A percentile compares a stretch with the other conserved stretches of the same genome.
Evolutionary conservation across 2,113 vertebrate species (phyloP).

Genomic region (Larimichthys polyactis): DNA sequence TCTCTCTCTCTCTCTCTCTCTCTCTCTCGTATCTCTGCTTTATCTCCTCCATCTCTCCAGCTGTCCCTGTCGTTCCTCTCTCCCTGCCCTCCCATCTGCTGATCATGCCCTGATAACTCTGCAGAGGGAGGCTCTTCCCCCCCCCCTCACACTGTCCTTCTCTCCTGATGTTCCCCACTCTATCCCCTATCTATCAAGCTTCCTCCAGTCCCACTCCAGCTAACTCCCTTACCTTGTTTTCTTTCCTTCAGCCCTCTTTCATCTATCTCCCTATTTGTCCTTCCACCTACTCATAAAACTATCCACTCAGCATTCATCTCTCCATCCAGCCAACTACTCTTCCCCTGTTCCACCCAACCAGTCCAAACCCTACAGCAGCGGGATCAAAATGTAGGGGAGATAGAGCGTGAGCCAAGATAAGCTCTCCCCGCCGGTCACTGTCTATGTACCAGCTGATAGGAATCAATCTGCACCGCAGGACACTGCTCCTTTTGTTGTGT

Average conservation of each 20-base stretch:
- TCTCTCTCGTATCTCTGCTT: slow-evolving; percentile 48
- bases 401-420: slow-evolving; percentile 77
- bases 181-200: slow-evolving; percentile 53
- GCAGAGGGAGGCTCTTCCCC: slow-evolving; percentile 54
- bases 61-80: slow-evolving; percentile 66
- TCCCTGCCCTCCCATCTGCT: slow-evolving; percentile 80
- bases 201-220: slow-evolving; percentile 14
- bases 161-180: slow-evolving; percentile 54
- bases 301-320: slow-evolving; percentile 35
- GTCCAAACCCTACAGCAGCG: slow-evolving; percentile 65
- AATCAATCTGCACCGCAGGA: slow-evolving; percentile 78
- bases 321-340: slow-evolving; percentile 45
- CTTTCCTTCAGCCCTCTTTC: slow-evolving; percentile 22
- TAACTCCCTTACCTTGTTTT: not conserved
- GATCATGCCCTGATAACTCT: slow-evolving; percentile 74
- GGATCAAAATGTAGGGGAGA: slow-evolving; percentile 74
- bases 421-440: slow-evolving; percentile 76
- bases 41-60: slow-evolving; percentile 74
- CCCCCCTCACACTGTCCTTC: slow-evolving; percentile 29
- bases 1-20: slow-evolving; percentile 37
- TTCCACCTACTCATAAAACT: slow-evolving; percentile 33
- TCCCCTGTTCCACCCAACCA: slow-evolving; percentile 38
- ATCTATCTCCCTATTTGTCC: slow-evolving; percentile 26
- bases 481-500: slow-evolving; percentile 72
- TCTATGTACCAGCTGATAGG: slow-evolving; percentile 79